Conservation (phyloP, 2,113 vertebrate species). For the Capra hircus region DNA sequence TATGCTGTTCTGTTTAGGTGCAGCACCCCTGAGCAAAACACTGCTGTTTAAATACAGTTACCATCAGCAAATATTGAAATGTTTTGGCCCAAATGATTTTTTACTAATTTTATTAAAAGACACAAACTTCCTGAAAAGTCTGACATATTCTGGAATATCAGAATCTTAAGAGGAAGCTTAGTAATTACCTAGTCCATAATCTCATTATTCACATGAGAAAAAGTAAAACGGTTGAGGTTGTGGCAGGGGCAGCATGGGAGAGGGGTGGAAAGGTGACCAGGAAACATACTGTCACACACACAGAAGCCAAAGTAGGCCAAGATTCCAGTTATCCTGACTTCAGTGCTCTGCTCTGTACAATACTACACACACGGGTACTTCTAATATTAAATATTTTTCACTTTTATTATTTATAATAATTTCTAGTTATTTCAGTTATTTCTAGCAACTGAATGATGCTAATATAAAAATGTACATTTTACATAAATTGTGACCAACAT, state of each 20-base stretch:
- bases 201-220: not conserved
- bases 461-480: not conserved
- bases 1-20: not conserved
- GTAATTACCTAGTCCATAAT: not conserved
- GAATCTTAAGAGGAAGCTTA: not conserved
- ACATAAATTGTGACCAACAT: not conserved
- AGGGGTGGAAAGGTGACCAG: not conserved
- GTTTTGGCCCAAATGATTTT: not conserved
- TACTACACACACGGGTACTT: not conserved
- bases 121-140: conserved; percentile 1
- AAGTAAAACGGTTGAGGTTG: not conserved
- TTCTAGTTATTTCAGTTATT: not conserved
- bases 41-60: not conserved
- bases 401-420: not conserved
- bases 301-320: not conserved
- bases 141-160: not conserved
- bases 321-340: not conserved
- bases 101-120: not conserved
- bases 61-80: conserved; percentile 9
- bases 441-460: not conserved
- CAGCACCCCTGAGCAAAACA: not conserved
- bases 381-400: not conserved
- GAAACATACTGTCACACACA: not conserved
- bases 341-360: not conserved
- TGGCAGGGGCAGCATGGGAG: rapidly evolving